Evolutionary conservation across 30 jellyfish, hydroid and myxozoan species (phyloP), one percentile per base, ranked within the genome.

Genomic region (Haliclystus octoradiatus): DNA sequence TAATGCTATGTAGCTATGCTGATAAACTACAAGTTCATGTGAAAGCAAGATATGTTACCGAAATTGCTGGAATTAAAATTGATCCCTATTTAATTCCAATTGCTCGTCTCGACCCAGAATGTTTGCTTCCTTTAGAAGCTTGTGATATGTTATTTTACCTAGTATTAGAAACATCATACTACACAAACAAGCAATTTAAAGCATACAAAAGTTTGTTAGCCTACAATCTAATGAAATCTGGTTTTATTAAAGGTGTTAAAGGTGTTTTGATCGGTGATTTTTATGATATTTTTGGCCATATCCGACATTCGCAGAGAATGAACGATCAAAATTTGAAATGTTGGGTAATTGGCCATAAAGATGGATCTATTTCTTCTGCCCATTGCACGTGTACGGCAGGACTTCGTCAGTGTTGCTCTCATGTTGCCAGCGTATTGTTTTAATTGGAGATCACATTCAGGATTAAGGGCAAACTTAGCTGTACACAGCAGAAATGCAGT

Each of bases 301-400:
- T 27, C 29, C 30, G 34, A 31, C 73, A 71, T 0, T 71, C 73
- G 63, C 73, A 71, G 57, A 24, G 81, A 47, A 71, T 71, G 81
- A 71, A 71, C 34, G 81, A 26, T 72, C 81, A 50, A 50, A 69
- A 51, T 51, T 63, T 71, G 63, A 26, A 50, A 64, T 50, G 72
- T 64, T 71, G 72, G 81, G 31, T 50, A 19, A 32, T 50, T 5
- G 63, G 63, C 2, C 64, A 71, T 63, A 2, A 71, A 31, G 32
- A 46, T 51, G 64, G 72, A 35, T 29, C 73, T 52, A 40, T 71
- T 51, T 31, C 35, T 50, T 50, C 63, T 19, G 81, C 81, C n/a
- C 81, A 47, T 53, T 69, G 79, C 79, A 26, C 69, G 31, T 72
- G 73, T 33, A 72, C 28, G 74, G 73, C 73, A 72, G 82, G 82